These are phyloP conservation scores for Semaprochilodus insignis DNA, from an alignment of 2,797 vertebrate species.

Conservation along the genomic window DNA sequence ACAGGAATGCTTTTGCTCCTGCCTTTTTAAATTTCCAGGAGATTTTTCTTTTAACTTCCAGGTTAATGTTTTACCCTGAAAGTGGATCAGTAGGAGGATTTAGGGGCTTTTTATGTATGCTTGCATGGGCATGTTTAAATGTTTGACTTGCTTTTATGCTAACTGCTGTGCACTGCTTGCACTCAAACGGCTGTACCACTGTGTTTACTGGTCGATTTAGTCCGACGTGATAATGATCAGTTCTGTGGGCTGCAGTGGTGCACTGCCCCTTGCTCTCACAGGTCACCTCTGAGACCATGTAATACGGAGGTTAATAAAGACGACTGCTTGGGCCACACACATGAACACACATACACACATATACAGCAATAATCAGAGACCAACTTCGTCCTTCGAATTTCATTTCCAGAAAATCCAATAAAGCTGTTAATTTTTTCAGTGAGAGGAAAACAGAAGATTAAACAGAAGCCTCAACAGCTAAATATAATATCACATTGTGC, in stretches of 20 bases:
- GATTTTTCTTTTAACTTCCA: neutral
- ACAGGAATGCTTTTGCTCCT: neutral
- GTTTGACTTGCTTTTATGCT: neutral
- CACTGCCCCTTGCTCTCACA: neutral
- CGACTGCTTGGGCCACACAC: neutral
- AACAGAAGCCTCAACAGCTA: no score
- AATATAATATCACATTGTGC: no score
- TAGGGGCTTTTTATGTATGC: neutral
- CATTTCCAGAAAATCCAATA: no score
- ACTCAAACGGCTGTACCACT: neutral
- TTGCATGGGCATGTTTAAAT: neutral
- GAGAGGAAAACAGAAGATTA: no score
- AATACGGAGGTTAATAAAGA: neutral
- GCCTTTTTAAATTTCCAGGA: neutral
- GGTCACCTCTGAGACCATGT: neutral
- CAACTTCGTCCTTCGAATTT: no score
- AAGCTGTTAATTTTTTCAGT: no score
- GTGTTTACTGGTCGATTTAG: constrained; percentile 6
- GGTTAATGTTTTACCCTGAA: neutral
- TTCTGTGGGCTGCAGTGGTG: neutral
- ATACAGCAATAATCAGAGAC: neutral
- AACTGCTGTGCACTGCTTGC: neutral
- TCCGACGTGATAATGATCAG: neutral
- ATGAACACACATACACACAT: constrained; percentile 13
- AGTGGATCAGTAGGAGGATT: neutral